These are phyloP conservation scores for Acrocephalus scirpaceus DNA, from an alignment of 2,797 vertebrate species.

Conservation along the genomic window DNA sequence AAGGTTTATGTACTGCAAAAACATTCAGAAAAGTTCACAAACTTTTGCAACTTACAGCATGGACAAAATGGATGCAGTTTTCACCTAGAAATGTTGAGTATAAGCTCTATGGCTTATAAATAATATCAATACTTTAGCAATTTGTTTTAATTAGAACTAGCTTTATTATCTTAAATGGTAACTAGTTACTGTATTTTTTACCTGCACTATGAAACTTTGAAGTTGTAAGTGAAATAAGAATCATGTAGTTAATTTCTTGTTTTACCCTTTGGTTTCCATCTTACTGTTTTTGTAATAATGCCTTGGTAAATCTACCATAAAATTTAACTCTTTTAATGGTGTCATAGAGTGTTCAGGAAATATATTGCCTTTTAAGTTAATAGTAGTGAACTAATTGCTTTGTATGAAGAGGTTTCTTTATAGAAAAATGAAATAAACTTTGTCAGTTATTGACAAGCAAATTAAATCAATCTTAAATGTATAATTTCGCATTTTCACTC, in stretches of 20 bases:
- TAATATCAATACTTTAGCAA: constrained; percentile 66
- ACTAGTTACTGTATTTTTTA: constrained; percentile 67
- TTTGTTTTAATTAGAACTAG: constrained; percentile 69
- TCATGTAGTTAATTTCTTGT: constrained; percentile 60
- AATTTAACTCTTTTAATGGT: constrained; percentile 9
- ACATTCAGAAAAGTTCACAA: constrained; percentile 72
- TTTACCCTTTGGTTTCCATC: constrained; percentile 85
- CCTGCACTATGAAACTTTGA: constrained; percentile 60
- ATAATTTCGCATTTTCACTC: background rate
- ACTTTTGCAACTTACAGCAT: constrained; percentile 79
- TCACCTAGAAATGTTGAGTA: constrained; percentile 79
- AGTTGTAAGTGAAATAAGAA: constrained; percentile 64
- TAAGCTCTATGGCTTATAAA: constrained; percentile 76
- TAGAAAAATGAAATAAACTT: background rate
- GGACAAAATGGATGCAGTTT: constrained; percentile 79
- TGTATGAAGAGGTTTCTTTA: background rate
- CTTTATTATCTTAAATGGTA: constrained; percentile 59
- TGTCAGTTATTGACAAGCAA: background rate
- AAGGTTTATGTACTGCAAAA: constrained; percentile 75
- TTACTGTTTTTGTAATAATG: constrained; percentile 68
- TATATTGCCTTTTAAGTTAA: background rate
- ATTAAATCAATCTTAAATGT: background rate
- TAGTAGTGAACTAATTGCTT: background rate
- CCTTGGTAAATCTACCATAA: constrained; percentile 40
- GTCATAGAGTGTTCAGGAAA: background rate